phyloP scores from a whole-genome alignment of 64 coral and sea anemone species.

The Stylophora pistillata region DNA sequence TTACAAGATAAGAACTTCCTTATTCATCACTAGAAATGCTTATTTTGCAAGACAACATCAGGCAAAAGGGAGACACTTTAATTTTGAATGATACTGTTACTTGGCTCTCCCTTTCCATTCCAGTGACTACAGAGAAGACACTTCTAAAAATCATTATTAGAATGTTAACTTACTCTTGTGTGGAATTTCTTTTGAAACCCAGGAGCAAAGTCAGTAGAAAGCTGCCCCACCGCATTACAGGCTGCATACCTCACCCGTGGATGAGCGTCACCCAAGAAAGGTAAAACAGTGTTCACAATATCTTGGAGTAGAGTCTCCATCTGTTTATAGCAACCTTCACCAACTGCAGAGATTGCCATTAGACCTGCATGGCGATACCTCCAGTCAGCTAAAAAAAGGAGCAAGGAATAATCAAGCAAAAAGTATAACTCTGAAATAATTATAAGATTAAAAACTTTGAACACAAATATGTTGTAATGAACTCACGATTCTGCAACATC shows the following conservation, averaged over 20 bases:
- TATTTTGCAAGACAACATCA: too few relatives aligned
- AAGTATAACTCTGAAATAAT: neutral
- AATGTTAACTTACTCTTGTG: slow-evolving; percentile 55
- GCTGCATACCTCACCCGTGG: slow-evolving; percentile 96
- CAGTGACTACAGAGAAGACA: neutral
- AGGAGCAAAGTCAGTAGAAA: slow-evolving; percentile 97
- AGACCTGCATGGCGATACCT: slow-evolving; percentile 97
- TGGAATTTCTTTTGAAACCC: slow-evolving; percentile 97
- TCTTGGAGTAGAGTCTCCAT: slow-evolving; percentile 82
- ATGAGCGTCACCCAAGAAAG: slow-evolving; percentile 86
- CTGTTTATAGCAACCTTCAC: slow-evolving; percentile 97
- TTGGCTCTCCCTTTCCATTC: too few relatives aligned
- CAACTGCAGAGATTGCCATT: slow-evolving; percentile 95
- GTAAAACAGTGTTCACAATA: slow-evolving; percentile 76
- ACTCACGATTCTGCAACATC: slow-evolving; percentile 96
- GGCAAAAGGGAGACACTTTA: too few relatives aligned
- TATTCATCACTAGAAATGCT: too few relatives aligned
- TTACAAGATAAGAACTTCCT: too few relatives aligned
- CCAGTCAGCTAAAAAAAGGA: slow-evolving; percentile 80
- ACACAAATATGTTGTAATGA: neutral
- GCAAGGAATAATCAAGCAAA: neutral
- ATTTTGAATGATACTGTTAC: too few relatives aligned
- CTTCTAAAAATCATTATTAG: neutral
- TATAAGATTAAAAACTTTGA: neutral
- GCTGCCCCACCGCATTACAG: slow-evolving; percentile 94